phyloP scores from a whole-genome alignment of 2,888 invertebrate species.

The Meloe dianella region DNA sequence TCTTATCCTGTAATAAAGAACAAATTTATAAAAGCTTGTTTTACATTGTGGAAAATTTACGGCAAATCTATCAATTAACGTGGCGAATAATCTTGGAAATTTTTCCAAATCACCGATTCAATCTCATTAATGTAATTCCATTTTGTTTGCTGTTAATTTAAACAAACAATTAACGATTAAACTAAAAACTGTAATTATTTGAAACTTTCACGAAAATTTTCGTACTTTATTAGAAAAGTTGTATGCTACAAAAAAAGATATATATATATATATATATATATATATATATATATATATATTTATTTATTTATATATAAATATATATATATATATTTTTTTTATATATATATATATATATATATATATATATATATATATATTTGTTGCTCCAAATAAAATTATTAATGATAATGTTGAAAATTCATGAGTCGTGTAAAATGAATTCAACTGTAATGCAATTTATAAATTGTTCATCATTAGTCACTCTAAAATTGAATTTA shows the following conservation, averaged over 20 bases:
- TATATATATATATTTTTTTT: no score
- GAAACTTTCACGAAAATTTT: neutral
- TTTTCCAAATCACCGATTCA: neutral
- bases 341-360: no score
- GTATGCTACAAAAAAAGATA: no score
- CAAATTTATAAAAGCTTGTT: no score
- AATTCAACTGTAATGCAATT: neutral
- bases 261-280: no score
- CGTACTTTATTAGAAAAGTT: neutral
- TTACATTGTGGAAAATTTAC: neutral
- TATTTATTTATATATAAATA: no score
- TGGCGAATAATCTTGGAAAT: no score
- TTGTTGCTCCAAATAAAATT: conserved; percentile 8
- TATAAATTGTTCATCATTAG: neutral
- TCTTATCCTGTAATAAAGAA: neutral
- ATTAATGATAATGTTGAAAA: neutral
- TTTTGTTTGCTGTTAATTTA: no score
- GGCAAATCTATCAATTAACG: neutral
- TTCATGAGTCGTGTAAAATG: neutral
- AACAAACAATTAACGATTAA: no score
- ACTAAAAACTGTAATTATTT: no score
- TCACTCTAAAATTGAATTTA: neutral
- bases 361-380: neutral
- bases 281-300: no score
- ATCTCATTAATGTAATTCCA: neutral